These are phyloP conservation scores for Agriopis leucophaearia DNA, from an alignment of 2,888 invertebrate species.

Conservation along the genomic window DNA sequence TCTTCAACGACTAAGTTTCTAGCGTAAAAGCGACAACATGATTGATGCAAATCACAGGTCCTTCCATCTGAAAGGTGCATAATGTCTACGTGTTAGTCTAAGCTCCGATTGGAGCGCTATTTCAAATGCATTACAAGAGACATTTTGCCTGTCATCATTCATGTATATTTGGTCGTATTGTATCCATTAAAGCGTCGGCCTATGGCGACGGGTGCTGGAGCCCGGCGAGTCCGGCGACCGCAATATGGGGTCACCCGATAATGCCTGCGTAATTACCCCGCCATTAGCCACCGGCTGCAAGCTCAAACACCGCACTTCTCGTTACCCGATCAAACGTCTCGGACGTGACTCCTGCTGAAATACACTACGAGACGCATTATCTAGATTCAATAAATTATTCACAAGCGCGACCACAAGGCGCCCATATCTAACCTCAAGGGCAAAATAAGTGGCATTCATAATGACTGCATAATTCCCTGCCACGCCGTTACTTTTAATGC, in stretches of 20 bases:
- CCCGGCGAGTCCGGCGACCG: conserved; percentile 57
- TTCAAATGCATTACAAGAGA: conserved; percentile 41
- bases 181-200: conserved; percentile 61
- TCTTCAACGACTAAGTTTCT: background rate
- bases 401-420: conserved; percentile 70
- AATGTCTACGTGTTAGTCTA: conserved; percentile 29
- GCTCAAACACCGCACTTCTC: conserved; percentile 74
- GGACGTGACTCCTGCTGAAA: conserved; percentile 74
- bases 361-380: conserved; percentile 72
- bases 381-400: conserved; percentile 79
- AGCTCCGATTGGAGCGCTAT: conserved; percentile 19
- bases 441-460: conserved; percentile 55
- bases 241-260: conserved; percentile 84
- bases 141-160: conserved; percentile 51
- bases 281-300: conserved; percentile 68
- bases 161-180: conserved; percentile 58
- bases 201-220: conserved; percentile 55
- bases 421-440: conserved; percentile 64
- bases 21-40: conserved; percentile 18
- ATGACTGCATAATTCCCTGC: conserved; percentile 47
- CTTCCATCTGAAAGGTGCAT: conserved; percentile 15
- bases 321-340: conserved; percentile 82
- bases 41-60: conserved; percentile 33
- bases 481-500: conserved; percentile 32
- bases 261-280: conserved; percentile 80